Evolutionary conservation across 1,140 invertebrate species (phyloP).

Genomic region (Lycorma delicatula): DNA sequence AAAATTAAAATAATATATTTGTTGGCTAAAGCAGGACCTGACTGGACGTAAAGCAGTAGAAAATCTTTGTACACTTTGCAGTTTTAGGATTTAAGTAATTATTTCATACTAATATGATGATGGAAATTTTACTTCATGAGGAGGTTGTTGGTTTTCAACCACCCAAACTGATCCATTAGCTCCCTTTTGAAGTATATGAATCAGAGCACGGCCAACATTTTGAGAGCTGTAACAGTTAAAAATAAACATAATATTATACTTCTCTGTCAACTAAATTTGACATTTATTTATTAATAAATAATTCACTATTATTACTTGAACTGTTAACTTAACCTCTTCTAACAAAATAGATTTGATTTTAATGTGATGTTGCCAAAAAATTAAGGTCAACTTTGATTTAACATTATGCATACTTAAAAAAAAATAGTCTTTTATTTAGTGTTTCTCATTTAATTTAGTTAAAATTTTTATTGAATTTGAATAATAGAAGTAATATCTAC

Average conservation of each 20-base stretch:
- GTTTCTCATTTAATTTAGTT: no score
- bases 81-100: not conserved
- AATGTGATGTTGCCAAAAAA: no score
- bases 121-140: constrained; percentile 46
- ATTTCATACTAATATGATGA: constrained; percentile 15
- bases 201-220: constrained; percentile 52
- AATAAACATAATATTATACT: no score
- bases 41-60: not conserved
- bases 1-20: no score
- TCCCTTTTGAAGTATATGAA: constrained; percentile 52
- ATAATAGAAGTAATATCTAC: no score
- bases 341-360: no score
- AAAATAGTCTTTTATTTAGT: no score
- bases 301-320: not conserved
- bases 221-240: constrained; percentile 48
- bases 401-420: no score
- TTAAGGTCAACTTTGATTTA: no score
- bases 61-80: constrained; percentile 3
- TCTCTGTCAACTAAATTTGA: no score
- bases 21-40: not conserved
- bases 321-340: no score
- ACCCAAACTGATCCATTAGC: constrained; percentile 62
- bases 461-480: no score
- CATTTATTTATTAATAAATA: not conserved
- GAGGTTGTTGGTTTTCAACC: constrained; percentile 54